These are phyloP conservation scores for Vulpes lagopus DNA, from an alignment of 2,113 vertebrate genomes.

Conservation along the genomic window DNA sequence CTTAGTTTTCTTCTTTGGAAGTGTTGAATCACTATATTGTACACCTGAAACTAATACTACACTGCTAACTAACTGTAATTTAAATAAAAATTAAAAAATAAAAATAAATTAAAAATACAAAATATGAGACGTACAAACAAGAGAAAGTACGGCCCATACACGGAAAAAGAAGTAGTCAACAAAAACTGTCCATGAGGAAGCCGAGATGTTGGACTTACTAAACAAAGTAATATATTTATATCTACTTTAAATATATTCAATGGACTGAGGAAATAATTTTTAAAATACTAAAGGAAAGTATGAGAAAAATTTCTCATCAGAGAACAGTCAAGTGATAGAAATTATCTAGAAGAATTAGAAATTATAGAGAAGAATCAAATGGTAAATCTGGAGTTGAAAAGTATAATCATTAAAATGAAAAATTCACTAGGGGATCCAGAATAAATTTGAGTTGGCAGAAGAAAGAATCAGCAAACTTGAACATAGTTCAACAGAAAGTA, in stretches of 20 bases:
- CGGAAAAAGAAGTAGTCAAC: neutral
- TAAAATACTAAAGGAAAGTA: constrained; percentile 2
- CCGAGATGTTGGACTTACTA: neutral
- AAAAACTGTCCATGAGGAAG: neutral
- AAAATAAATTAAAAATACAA: neutral
- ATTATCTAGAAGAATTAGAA: neutral
- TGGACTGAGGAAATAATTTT: neutral
- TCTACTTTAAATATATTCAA: neutral
- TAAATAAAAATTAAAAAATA: neutral
- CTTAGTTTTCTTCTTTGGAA: neutral
- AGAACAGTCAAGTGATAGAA: neutral
- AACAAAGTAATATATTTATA: neutral
- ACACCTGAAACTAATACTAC: neutral
- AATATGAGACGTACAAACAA: neutral
- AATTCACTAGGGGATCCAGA: neutral
- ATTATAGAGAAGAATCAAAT: constrained; percentile 1
- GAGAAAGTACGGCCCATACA: neutral
- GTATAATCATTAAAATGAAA: neutral
- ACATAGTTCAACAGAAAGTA: neutral
- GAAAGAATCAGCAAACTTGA: neutral
- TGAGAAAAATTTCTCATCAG: neutral
- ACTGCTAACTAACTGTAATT: neutral
- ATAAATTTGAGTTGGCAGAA: neutral
- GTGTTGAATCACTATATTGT: neutral
- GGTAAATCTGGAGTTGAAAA: neutral